Base-by-base conservation (phyloP, 2,888 invertebrate species). In the Amphipoea lucens region DNA sequence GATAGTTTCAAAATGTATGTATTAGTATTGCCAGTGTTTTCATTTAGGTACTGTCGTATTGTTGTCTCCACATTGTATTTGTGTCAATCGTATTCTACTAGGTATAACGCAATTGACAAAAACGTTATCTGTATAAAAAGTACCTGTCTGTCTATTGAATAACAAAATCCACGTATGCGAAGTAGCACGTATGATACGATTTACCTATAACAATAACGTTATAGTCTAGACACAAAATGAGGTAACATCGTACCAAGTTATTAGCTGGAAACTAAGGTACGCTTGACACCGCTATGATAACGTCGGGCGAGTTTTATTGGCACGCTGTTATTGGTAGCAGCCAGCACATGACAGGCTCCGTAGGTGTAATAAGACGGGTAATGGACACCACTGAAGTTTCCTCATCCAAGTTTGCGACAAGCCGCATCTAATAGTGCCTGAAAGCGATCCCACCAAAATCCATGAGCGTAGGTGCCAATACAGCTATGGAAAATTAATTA, bases 351-450 rank as follows among this genome's bases (percentile, higher is more conserved):
- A 83, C 87, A 87, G 67, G 74, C 74, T 77, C 87, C 78, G 83
- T 75, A 82, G 84, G 76, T 86, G 85, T 90, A 90, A 90, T 90
- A 90, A 90, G 91, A 91, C 90, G 88, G 91, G 91, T 93, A 94
- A 93, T 93, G 94, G 93, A 93, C 93, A 92, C 90, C 89, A 90
- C 88, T 88, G 90, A 96, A 96, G 94, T 96, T 96, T 96, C 92
- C 94, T 94, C 94, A 95, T 96, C 94, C 93, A 96, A 96, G 95
- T 96, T 96, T 93, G 90, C 84, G 85, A 88, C 92, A 82, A 90
- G 89, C 92, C 87, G 92, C 90, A 90, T 91, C 92, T 93, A 94
- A 94, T 94, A 92, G 90, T 89, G 90, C 90, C 91, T 91, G 91
- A 92, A 92, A 92, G 91, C 92, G 91, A 92, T 93, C 92, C 87